phyloP scores from a whole-genome alignment of 2,888 invertebrate species.

The Lithophane ornitopus region DNA sequence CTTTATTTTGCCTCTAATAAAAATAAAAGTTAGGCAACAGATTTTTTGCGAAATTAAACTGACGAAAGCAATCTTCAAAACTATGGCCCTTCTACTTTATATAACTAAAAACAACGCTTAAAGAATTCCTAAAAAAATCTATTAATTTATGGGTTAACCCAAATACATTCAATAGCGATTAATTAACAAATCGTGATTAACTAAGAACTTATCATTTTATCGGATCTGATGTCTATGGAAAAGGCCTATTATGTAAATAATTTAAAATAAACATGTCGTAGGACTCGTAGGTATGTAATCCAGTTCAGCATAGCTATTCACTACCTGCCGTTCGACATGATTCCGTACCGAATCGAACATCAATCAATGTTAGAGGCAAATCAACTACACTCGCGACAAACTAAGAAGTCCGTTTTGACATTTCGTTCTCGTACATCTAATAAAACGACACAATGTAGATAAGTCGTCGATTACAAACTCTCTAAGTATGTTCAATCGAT shows the following conservation, averaged over 20 bases:
- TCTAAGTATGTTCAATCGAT: no score
- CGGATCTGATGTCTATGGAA: conserved; percentile 11
- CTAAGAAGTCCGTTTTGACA: no score
- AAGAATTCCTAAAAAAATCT: neutral
- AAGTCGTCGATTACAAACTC: no score
- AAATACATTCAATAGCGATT: conserved; percentile 46
- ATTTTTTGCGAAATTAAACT: neutral
- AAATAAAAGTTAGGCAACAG: neutral
- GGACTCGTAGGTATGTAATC: neutral
- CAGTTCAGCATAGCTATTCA: conserved; percentile 10
- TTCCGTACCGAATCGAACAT: neutral
- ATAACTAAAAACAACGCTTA: neutral
- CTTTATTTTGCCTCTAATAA: no score
- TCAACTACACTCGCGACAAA: no score
- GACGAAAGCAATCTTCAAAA: conserved; percentile 1
- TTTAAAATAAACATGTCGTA: neutral
- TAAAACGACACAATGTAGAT: no score
- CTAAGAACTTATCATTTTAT: conserved; percentile 25
- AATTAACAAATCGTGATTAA: conserved; percentile 44
- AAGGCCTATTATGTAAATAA: conserved; percentile 30
- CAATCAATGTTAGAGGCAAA: no score
- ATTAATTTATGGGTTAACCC: conserved; percentile 18
- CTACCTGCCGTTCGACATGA: no score
- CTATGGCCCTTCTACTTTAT: conserved; percentile 26
- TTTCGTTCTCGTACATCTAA: no score